A percentile compares a stretch with the other conserved stretches of the same genome.
phyloP scores from a whole-genome alignment of 2,797 vertebrate species.

The Sebastes hopkinsi region DNA sequence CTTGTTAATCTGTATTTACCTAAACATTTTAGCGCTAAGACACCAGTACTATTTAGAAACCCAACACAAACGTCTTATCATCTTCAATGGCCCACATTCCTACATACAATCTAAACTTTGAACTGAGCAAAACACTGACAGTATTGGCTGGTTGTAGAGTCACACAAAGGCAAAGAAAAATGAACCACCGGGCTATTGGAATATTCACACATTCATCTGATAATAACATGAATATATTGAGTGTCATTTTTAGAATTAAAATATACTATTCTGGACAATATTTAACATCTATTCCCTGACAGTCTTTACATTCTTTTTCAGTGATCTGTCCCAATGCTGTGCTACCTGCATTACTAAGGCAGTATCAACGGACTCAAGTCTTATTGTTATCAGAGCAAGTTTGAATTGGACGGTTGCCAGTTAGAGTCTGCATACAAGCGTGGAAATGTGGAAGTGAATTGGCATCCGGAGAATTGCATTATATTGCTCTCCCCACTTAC shows the following conservation, averaged over 20 bases:
- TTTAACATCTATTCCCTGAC: slow-evolving; percentile 38
- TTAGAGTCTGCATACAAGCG: not conserved
- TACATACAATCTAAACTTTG: not conserved
- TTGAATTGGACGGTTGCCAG: not conserved
- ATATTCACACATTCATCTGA: slow-evolving; percentile 31
- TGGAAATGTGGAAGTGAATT: not conserved
- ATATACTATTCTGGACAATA: slow-evolving; percentile 11
- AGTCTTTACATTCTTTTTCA: slow-evolving; percentile 51
- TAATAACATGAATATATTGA: slow-evolving; percentile 2
- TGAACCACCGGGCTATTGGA: not conserved
- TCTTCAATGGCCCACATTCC: not conserved
- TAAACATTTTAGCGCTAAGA: not conserved
- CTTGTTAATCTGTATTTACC: not conserved
- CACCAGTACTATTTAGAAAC: not conserved
- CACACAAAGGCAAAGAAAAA: not conserved
- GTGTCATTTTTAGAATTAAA: not conserved
- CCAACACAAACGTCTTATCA: not conserved
- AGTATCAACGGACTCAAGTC: not conserved
- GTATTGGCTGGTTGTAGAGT: slow-evolving; percentile 1
- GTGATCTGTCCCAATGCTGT: slow-evolving; percentile 11
- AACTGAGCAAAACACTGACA: slow-evolving; percentile 12
- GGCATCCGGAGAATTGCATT: not conserved
- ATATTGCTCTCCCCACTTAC: not conserved
- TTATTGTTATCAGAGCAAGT: not conserved
- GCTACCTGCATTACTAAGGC: slow-evolving; percentile 8